phyloP scores from a whole-genome alignment of 92 coral and sea anemone genomes.

The Anthopleura xanthogrammica region DNA sequence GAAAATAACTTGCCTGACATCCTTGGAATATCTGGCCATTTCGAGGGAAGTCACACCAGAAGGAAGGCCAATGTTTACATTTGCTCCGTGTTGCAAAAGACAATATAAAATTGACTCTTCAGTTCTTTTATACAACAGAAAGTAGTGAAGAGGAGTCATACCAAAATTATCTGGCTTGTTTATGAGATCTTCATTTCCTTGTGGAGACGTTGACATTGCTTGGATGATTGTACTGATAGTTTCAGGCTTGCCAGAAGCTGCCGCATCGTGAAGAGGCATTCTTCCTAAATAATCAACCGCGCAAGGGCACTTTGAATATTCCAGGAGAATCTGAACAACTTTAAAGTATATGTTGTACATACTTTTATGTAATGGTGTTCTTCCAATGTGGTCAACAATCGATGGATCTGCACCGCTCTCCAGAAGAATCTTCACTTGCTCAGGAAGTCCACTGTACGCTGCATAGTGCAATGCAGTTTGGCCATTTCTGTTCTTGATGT shows the following conservation, averaged over 20 bases:
- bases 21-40: slow-evolving; percentile 23
- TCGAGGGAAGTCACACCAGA: slow-evolving; percentile 10
- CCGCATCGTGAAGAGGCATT: slow-evolving; percentile 35
- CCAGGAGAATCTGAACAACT: slow-evolving; percentile 25
- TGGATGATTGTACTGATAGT: slow-evolving; percentile 4
- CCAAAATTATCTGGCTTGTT: slow-evolving; percentile 31
- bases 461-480: slow-evolving; percentile 41
- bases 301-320: slow-evolving; percentile 25
- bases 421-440: slow-evolving; percentile 18
- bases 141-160: slow-evolving; percentile 35
- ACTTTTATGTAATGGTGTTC: slow-evolving; percentile 41
- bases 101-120: slow-evolving; percentile 23
- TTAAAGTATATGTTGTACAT: slow-evolving; percentile 16
- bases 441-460: slow-evolving; percentile 19
- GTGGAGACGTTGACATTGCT: slow-evolving; percentile 14
- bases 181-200: slow-evolving; percentile 21
- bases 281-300: slow-evolving; percentile 32
- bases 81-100: slow-evolving; percentile 39
- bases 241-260: slow-evolving; percentile 30
- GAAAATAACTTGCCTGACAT: slow-evolving; percentile 6
- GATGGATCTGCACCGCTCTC: slow-evolving; percentile 36
- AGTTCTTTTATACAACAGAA: slow-evolving; percentile 29
- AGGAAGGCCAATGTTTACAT: slow-evolving; percentile 17
- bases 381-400: slow-evolving; percentile 31
- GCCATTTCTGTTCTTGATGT: slow-evolving; percentile 17